Evolutionary conservation across 2,888 invertebrate genomes (phyloP), one percentile per base, ranked within the genome.

Genomic region (Dione vanillae): DNA sequence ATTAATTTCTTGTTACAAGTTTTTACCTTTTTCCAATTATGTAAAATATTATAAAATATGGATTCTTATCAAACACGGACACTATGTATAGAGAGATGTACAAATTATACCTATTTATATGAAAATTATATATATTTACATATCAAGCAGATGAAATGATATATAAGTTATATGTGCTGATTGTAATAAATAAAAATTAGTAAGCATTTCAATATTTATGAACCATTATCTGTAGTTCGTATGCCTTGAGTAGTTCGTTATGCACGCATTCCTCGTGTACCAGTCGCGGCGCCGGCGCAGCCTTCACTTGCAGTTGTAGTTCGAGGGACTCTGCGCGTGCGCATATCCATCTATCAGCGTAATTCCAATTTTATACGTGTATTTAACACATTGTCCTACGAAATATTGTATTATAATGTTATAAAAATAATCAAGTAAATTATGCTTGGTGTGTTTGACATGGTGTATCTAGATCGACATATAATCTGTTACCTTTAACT

Each of bases 321-420:
- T 90, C 89, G 52, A 86, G 58, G 0, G 87, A 82, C 69, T 92
- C 91, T 0, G 82, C 82, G 1, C 87, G 84, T 0, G 92, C 90
- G 27, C 82, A 76, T 27, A 92, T 73, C 89, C 91, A 92, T 70
- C 87, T 89, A 14, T 91, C 90, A 0, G 87, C 85, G 76, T 91
- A 93, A 49, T 80, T n/a, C 76, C 0, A 91, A 74, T 2, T 88
- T 86, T 5, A 84, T 80, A 51, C 82, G 85, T 0, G 90, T 83
- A 65, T 92, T 93, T 47, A 84, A 70, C 8, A 67, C 51, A 11
- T 65, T 73, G 49, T 81, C 79, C 80, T 80, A 16, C 11, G 1
- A 69, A 52, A 67, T 49, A 67, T 70, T 37, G n/a, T 37, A 35
- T 9, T 37, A 37, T 54, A n/a, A 35, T 11, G 8, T 54, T 16